phyloP scores from a whole-genome alignment of 1,140 invertebrate species.

The Cardiocondyla obscurior region DNA sequence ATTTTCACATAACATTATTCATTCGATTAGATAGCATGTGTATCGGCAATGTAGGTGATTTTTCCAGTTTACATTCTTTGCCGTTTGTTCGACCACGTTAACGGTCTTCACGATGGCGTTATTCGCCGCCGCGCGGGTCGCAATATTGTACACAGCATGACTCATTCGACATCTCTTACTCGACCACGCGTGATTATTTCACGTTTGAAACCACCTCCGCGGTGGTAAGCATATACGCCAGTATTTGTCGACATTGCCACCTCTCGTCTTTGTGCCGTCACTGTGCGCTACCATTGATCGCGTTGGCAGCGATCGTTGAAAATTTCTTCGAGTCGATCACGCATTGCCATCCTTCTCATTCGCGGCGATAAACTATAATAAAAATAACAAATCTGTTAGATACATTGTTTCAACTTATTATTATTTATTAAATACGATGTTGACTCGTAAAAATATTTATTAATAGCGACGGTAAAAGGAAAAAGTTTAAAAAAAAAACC shows the following conservation, averaged over 20 bases:
- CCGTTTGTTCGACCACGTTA: slow-evolving; percentile 28
- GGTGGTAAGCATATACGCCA: slow-evolving; percentile 49
- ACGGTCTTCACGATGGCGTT: slow-evolving; percentile 40
- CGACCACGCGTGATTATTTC: slow-evolving; percentile 64
- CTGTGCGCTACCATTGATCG: slow-evolving; percentile 59
- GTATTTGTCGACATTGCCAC: slow-evolving; percentile 66
- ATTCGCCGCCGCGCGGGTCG: slow-evolving; percentile 34
- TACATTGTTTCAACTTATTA: neutral
- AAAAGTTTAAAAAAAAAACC: slow-evolving; percentile 2
- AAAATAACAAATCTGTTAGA: neutral
- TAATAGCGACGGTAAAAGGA: neutral
- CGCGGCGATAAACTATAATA: neutral
- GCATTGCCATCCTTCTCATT: neutral
- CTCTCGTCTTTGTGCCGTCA: slow-evolving; percentile 30
- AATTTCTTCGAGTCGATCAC: slow-evolving; percentile 39
- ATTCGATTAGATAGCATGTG: slow-evolving; percentile 7
- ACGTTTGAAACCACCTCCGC: slow-evolving; percentile 72
- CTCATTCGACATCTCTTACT: slow-evolving; percentile 70
- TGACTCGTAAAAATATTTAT: neutral
- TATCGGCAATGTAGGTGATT: neutral
- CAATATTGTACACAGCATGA: slow-evolving; percentile 62
- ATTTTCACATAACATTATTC: neutral
- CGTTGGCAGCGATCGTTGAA: slow-evolving; percentile 45
- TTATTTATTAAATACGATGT: neutral
- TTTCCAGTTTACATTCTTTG: slow-evolving; percentile 10